Percentiles rank a stretch among this genome's conserved stretches.
Evolutionary conservation across 2,888 invertebrate genomes (phyloP).

Genomic region (Aleiodes testaceus): DNA sequence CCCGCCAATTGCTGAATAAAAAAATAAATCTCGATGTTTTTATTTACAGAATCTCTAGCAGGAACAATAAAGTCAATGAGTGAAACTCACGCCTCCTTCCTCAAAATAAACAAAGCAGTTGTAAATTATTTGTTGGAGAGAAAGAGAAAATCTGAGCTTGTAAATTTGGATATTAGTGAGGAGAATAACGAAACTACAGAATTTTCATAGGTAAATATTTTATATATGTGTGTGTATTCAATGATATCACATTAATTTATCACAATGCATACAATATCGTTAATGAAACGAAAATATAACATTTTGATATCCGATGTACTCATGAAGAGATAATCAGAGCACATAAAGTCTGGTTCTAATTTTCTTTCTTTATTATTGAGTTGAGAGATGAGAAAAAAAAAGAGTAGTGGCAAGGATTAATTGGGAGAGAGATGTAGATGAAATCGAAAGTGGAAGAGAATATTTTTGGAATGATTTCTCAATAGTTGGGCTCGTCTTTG

Average conservation of each 20-base stretch:
- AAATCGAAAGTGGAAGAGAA: conserved; percentile 2
- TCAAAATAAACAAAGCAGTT: conserved; percentile 74
- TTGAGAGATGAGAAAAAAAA: background rate
- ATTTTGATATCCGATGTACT: too few relatives aligned
- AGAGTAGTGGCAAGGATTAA: background rate
- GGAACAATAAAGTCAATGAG: conserved; percentile 71
- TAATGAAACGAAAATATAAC: background rate
- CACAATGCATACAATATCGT: too few relatives aligned
- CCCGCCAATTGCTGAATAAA: conserved; percentile 17
- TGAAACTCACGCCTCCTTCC: conserved; percentile 71
- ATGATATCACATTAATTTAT: too few relatives aligned
- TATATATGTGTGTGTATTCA: background rate
- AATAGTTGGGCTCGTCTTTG: conserved; percentile 65
- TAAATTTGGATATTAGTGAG: conserved; percentile 23
- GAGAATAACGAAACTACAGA: background rate
- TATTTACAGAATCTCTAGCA: conserved; percentile 72
- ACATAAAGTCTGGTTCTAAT: background rate
- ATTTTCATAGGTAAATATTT: background rate
- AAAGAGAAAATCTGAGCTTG: conserved; percentile 59
- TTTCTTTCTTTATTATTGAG: background rate
- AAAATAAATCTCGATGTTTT: background rate
- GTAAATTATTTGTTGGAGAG: conserved; percentile 73
- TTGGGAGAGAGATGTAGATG: background rate
- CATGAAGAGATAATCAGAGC: background rate
- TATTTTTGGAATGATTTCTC: conserved; percentile 41